Conservation (phyloP, 2,888 invertebrate species). For the Carabus problematicus region DNA sequence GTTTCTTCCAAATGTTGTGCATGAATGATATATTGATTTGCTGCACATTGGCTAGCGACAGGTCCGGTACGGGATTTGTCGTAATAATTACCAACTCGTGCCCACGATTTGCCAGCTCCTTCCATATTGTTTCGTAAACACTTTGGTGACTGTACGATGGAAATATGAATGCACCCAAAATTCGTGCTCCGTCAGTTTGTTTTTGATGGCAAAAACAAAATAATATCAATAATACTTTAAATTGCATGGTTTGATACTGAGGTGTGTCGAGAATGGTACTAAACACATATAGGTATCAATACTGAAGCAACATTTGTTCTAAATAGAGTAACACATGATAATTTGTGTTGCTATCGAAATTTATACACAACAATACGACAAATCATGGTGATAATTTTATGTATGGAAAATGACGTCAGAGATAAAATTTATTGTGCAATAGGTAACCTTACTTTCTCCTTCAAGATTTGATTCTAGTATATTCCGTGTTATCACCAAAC, state of each 20-base stretch:
- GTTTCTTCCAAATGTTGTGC: conserved; percentile 50
- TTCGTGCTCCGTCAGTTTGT: conserved; percentile 52
- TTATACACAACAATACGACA: too few species aligned
- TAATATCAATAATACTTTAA: conserved; percentile 12
- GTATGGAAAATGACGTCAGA: too few species aligned
- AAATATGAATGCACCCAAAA: conserved; percentile 58
- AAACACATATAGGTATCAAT: too few species aligned
- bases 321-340: too few species aligned
- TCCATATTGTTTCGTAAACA: conserved; percentile 58
- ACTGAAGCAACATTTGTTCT: too few species aligned
- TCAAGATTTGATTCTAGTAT: too few species aligned
- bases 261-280: too few species aligned
- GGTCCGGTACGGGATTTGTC: conserved; percentile 58
- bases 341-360: too few species aligned
- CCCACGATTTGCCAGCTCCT: conserved; percentile 58
- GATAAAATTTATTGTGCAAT: too few species aligned
- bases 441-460: too few species aligned
- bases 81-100: conserved; percentile 61
- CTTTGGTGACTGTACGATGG: conserved; percentile 62
- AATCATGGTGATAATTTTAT: too few species aligned
- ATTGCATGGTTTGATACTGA: background rate
- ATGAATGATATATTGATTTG: conserved; percentile 57
- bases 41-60: conserved; percentile 54
- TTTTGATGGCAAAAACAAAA: conserved; percentile 11
- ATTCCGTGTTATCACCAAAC: too few species aligned